phyloP scores from a whole-genome alignment of 2,113 vertebrate genomes.

The Theristicus caerulescens region DNA sequence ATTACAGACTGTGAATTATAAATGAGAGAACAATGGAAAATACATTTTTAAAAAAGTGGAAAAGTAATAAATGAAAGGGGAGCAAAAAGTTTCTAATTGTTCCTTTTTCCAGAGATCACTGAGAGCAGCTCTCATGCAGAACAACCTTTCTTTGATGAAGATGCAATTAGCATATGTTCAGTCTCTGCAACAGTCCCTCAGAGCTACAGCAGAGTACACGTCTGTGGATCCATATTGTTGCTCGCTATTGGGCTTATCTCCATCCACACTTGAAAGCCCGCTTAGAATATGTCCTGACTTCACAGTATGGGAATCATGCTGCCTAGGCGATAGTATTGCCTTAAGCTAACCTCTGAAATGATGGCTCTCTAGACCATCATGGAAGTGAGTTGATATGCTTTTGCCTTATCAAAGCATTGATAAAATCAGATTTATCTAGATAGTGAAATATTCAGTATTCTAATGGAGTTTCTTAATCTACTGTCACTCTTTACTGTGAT shows the following conservation, averaged over 20 bases:
- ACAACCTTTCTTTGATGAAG: background rate
- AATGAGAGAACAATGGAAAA: background rate
- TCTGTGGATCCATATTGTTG: background rate
- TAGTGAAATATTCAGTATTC: background rate
- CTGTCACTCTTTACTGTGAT: background rate
- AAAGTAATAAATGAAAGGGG: background rate
- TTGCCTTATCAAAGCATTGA: background rate
- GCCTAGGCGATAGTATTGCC: background rate
- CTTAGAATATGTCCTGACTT: background rate
- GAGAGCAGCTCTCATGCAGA: background rate
- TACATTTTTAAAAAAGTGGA: background rate
- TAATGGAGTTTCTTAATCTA: conserved; percentile 1
- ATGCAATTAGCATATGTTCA: background rate
- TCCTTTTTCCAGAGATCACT: background rate
- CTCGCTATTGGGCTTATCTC: background rate
- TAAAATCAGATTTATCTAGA: background rate
- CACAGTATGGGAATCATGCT: background rate
- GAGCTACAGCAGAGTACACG: background rate
- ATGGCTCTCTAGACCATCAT: background rate
- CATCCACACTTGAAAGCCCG: background rate
- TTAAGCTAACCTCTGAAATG: background rate
- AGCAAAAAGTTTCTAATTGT: background rate
- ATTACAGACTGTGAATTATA: background rate
- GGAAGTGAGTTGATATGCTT: background rate
- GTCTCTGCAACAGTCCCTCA: background rate